phyloP scores from a whole-genome alignment of 2,797 vertebrate species.

The Sebastes matsubarae region DNA sequence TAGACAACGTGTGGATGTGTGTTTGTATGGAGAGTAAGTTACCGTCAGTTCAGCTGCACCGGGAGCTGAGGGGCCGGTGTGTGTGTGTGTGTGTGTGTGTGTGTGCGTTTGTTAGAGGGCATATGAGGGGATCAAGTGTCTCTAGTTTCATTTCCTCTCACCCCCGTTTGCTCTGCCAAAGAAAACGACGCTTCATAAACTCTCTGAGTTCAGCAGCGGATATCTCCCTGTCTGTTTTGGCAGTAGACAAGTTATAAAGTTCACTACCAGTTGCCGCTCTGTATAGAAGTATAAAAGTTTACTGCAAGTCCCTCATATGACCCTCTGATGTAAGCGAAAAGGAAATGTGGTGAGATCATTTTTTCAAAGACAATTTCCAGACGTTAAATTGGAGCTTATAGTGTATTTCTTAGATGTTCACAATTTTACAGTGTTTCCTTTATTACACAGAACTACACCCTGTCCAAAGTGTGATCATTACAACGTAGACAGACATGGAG shows the following conservation, averaged over 20 bases:
- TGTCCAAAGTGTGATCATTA: accelerated
- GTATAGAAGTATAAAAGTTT: background rate
- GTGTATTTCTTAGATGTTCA: background rate
- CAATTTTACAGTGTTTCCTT: background rate
- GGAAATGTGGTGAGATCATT: background rate
- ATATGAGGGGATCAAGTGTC: slow-evolving; percentile 59
- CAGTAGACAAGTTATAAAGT: slow-evolving; percentile 21
- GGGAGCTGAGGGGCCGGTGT: background rate
- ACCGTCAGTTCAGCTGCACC: slow-evolving; percentile 21
- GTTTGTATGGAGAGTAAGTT: slow-evolving; percentile 22
- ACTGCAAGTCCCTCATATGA: background rate
- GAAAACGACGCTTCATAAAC: slow-evolving; percentile 63
- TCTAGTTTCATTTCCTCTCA: slow-evolving; percentile 73
- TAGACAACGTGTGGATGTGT: background rate
- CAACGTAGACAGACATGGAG: background rate
- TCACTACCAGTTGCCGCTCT: background rate
- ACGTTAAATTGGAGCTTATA: background rate
- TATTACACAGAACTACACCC: background rate
- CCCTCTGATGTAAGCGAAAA: background rate
- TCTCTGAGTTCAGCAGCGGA: slow-evolving; percentile 53
- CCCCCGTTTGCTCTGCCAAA: slow-evolving; percentile 52
- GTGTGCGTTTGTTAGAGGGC: slow-evolving; percentile 22
- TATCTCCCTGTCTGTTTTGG: slow-evolving; percentile 30
- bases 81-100: slow-evolving; percentile 10
- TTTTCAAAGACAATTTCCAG: background rate